These are phyloP conservation scores for Eulemur rubriventer DNA, from an alignment of 2,797 vertebrate species.

Conservation along the genomic window DNA sequence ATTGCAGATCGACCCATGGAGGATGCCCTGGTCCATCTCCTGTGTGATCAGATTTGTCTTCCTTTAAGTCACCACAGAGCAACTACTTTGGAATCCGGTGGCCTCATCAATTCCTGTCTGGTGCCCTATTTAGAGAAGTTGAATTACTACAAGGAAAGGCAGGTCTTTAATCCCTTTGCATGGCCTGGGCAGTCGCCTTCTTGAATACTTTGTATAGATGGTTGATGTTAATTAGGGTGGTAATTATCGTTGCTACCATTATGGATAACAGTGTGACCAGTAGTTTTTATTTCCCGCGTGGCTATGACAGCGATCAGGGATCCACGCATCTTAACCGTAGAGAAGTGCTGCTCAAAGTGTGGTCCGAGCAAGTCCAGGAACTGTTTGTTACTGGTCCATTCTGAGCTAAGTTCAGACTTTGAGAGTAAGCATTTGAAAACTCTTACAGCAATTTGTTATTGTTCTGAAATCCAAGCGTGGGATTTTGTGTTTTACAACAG, in stretches of 20 bases:
- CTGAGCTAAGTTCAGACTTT: not conserved
- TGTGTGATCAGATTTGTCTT: not conserved
- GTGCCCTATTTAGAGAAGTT: not conserved
- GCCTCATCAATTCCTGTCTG: not conserved
- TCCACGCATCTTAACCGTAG: not conserved
- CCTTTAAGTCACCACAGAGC: not conserved
- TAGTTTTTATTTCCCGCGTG: not conserved
- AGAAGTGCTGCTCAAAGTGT: not conserved
- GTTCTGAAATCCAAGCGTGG: constrained; percentile 1
- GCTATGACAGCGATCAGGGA: not conserved
- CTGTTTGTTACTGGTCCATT: not conserved
- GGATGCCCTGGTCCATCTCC: not conserved
- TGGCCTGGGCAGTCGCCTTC: not conserved
- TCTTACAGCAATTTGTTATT: not conserved
- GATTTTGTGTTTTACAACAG: not conserved
- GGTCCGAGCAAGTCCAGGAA: not conserved
- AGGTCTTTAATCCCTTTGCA: not conserved
- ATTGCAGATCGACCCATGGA: not conserved
- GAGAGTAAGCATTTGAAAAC: not conserved
- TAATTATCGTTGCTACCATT: not conserved
- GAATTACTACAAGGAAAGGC: not conserved
- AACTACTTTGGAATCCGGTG: not conserved
- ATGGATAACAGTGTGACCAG: not conserved
- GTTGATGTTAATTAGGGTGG: not conserved
- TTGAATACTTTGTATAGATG: not conserved